Percentiles rank a stretch among this genome's conserved stretches.
phyloP scores from a whole-genome alignment of 2,797 vertebrate genomes.

The Enteromius unitaeniatus region DNA sequence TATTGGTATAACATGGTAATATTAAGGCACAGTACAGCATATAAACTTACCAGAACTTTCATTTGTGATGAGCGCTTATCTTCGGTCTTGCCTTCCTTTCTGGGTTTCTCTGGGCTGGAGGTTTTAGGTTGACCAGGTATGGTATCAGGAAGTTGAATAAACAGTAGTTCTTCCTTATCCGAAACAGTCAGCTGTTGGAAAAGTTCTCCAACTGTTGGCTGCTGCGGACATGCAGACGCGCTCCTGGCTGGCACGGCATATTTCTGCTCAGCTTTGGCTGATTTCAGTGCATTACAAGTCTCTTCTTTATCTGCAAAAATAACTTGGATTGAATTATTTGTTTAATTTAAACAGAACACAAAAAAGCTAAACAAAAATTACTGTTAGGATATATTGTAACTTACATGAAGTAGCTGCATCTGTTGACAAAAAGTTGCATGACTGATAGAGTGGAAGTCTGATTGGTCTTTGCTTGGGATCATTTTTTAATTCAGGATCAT shows the following conservation, averaged over 20 bases:
- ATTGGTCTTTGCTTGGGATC: slow-evolving; percentile 76
- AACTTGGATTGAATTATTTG: not conserved
- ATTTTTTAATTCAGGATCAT: slow-evolving; percentile 78
- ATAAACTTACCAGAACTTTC: slow-evolving; percentile 67
- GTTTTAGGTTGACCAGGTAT: slow-evolving; percentile 66
- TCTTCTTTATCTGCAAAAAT: slow-evolving; percentile 65
- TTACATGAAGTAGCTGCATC: slow-evolving; percentile 61
- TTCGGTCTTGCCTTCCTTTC: slow-evolving; percentile 64
- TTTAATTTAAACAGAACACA: not conserved
- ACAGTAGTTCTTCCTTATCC: slow-evolving; percentile 75
- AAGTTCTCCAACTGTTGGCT: slow-evolving; percentile 68
- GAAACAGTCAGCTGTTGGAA: slow-evolving; percentile 75
- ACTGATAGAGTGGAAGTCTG: slow-evolving; percentile 77
- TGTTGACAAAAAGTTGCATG: slow-evolving; percentile 59
- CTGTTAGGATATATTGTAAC: slow-evolving; percentile 29
- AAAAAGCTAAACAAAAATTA: not conserved
- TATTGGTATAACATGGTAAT: no score
- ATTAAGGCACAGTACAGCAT: not conserved
- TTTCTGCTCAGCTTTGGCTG: slow-evolving; percentile 34
- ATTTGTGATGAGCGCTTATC: slow-evolving; percentile 64
- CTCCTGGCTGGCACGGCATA: not conserved
- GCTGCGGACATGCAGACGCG: slow-evolving; percentile 52
- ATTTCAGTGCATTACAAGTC: slow-evolving; percentile 39
- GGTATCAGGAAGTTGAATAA: slow-evolving; percentile 81
- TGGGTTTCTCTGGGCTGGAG: slow-evolving; percentile 54